These are phyloP conservation scores for Drosophila flavopinicola DNA, from an alignment of 2,888 invertebrate species.

Conservation along the genomic window DNA sequence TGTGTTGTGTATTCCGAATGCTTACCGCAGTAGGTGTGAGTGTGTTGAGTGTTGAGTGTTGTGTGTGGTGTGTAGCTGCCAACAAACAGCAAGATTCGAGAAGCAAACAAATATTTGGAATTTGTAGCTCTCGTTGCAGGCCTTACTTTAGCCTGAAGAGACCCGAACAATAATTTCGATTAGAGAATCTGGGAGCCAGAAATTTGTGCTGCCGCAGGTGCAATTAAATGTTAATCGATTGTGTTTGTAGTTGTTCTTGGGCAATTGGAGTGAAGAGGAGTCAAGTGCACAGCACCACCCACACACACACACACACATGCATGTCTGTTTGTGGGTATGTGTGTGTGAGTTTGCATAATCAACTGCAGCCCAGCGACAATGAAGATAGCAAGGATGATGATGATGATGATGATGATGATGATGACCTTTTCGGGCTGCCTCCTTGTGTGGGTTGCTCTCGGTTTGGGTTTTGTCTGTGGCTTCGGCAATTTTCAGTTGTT, in stretches of 20 bases:
- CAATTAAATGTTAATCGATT: conserved; percentile 77
- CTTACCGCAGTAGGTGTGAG: neutral
- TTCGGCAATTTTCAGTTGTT: conserved; percentile 16
- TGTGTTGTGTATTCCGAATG: neutral
- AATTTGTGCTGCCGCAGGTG: conserved; percentile 54
- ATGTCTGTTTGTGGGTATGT: conserved; percentile 10
- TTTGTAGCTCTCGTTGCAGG: conserved; percentile 1
- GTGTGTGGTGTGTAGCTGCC: conserved; percentile 15
- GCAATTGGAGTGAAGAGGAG: conserved; percentile 14
- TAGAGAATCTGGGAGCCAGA: conserved; percentile 38
- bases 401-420: conserved; percentile 9
- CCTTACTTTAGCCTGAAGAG: conserved; percentile 36
- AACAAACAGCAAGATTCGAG: conserved; percentile 27
- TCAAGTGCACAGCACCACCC: conserved; percentile 6
- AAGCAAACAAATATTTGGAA: conserved; percentile 34
- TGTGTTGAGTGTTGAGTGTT: neutral
- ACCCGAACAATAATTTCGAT: conserved; percentile 63
- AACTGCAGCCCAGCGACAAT: conserved; percentile 19
- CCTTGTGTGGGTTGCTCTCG: conserved; percentile 17
- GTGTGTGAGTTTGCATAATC: conserved; percentile 36
- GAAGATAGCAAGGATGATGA: conserved; percentile 8
- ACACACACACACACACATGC: neutral
- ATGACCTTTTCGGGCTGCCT: conserved; percentile 26
- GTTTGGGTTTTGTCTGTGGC: conserved; percentile 24
- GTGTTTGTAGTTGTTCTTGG: conserved; percentile 47